Evolutionary conservation across 2,797 vertebrate genomes (phyloP).

Genomic region (Platyrinchus mystaceus): DNA sequence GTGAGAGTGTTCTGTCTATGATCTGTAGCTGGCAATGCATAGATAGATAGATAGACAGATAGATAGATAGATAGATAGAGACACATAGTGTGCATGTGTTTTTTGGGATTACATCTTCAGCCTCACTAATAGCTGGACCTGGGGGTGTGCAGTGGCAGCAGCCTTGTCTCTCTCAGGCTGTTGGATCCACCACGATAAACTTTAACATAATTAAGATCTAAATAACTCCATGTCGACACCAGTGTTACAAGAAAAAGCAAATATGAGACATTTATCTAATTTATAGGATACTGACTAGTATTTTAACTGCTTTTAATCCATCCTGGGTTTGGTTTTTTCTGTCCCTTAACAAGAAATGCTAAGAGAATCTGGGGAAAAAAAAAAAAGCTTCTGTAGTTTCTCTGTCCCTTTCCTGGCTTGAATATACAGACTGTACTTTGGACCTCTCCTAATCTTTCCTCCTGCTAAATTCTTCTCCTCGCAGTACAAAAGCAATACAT

Average conservation of each 20-base stretch:
- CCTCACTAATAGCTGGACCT: not conserved
- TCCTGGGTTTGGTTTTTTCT: not conserved
- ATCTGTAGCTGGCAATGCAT: not conserved
- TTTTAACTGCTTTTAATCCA: not conserved
- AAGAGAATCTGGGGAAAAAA: not conserved
- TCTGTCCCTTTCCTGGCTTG: not conserved
- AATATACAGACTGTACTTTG: not conserved
- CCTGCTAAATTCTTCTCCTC: not conserved
- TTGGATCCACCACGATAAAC: not conserved
- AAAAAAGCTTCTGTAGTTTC: not conserved
- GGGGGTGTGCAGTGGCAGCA: not conserved
- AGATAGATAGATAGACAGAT: not conserved
- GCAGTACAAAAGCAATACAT: not conserved
- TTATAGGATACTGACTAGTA: not conserved
- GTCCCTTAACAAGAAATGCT: not conserved
- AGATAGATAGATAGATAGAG: not conserved
- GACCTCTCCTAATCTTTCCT: not conserved
- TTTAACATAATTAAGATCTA: not conserved
- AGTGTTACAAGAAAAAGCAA: not conserved
- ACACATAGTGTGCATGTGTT: rapidly evolving
- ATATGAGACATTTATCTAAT: not conserved
- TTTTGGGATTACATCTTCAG: not conserved
- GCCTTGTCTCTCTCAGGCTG: not conserved
- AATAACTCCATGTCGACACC: not conserved
- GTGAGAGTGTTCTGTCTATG: not conserved